Base-by-base conservation (phyloP, 2,888 invertebrate genomes). In the Chalcosyrphus nemorum region DNA sequence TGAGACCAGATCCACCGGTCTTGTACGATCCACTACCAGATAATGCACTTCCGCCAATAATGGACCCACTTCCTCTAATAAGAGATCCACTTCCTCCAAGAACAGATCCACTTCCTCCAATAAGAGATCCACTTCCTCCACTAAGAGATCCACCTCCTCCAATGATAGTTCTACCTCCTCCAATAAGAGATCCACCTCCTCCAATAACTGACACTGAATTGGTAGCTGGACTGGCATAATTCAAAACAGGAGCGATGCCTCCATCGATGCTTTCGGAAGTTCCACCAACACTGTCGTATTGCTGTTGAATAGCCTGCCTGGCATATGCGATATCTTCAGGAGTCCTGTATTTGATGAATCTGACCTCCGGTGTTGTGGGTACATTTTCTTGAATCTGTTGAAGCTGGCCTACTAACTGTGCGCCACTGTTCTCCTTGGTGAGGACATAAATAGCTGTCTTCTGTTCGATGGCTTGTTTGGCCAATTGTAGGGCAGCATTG, bases 361-460 rank as follows among this genome's bases (percentile, higher is more conserved):
- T 85, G 7, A 88, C 87, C 29, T 88, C 87, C 15, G 88, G 88
- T 59, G 86, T 74, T 24, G 76, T 86, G 11, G 86, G 86, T 54
- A 86, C 75, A 35, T 75, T 76, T 35, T 81, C 86, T 65, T 86
- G 82, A 17, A 86, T 71, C 52, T 82, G 82, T 71, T 81, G 74
- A 66, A 90, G 71, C 24, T 88, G 89, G 80, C 72, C 87, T 85
- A 89, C 88, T 72, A 90, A 86, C 72, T 89, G 88, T 45, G 88
- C 87, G 2, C 88, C 88, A 21, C 90, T 89, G 0, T 88, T 82
- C 86, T 90, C 89, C 86, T 91, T 90, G 85, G 87, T 88, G 24
- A 91, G 88, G 1, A 91, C 91, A 85, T 91, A 91, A 72, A 91
- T 90, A 78, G 91, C 90, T 15, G 91, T 91, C 86, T 89, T 87